phyloP scores from a whole-genome alignment of 2,888 invertebrate species.

The Ariolimax columbianus region DNA sequence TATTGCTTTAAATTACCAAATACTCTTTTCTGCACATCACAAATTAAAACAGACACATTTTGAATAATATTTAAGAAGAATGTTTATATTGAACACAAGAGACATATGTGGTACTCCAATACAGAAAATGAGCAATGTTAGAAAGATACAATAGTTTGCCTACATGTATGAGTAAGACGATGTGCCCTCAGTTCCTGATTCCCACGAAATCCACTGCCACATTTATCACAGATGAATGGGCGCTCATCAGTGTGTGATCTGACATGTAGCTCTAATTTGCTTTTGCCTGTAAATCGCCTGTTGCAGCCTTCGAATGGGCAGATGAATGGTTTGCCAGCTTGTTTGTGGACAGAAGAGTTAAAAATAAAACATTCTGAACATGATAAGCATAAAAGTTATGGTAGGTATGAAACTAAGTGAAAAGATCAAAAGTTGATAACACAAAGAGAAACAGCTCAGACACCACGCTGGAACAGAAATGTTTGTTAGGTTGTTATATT shows the following conservation, averaged over 20 bases:
- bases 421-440: neutral
- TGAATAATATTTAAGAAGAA: no score
- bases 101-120: neutral
- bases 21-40: no score
- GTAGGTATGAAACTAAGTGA: neutral
- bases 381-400: no score
- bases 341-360: neutral
- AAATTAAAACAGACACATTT: no score
- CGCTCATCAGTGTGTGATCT: constrained; percentile 57
- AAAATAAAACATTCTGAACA: no score
- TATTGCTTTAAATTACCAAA: no score
- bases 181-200: constrained; percentile 56
- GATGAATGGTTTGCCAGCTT: constrained; percentile 47
- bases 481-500: no score
- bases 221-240: constrained; percentile 58
- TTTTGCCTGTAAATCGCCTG: constrained; percentile 55
- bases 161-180: constrained; percentile 46
- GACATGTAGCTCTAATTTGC: constrained; percentile 57
- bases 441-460: neutral
- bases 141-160: neutral
- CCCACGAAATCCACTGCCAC: constrained; percentile 57
- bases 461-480: no score
- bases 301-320: constrained; percentile 54
- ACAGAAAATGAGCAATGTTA: neutral
- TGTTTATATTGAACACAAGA: no score